Evolutionary conservation across 2,113 vertebrate genomes (phyloP).

Genomic region (Amblyornis subalaris): DNA sequence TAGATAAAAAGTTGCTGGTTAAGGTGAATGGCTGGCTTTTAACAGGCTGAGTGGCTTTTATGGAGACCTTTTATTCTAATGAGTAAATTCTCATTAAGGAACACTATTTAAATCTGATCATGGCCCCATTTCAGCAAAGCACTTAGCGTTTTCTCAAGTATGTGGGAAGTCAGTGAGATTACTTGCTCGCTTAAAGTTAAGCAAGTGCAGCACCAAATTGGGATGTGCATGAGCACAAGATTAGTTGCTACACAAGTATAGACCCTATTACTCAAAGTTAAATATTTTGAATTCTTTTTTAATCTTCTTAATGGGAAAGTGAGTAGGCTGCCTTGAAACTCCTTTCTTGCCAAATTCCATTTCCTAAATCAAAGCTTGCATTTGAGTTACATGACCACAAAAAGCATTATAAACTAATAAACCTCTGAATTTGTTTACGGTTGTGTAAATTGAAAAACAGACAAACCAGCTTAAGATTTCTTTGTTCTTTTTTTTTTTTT

Average conservation of each 20-base stretch:
- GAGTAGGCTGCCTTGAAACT: constrained; percentile 38
- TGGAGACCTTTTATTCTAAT: constrained; percentile 7
- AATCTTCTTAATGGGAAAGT: constrained; percentile 55
- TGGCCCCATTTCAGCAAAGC: constrained; percentile 38
- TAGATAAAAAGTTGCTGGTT: background rate
- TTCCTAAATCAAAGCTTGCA: constrained; percentile 45
- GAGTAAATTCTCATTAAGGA: constrained; percentile 24
- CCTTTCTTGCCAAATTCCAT: constrained; percentile 39
- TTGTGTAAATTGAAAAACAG: constrained; percentile 12
- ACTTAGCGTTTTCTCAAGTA: background rate
- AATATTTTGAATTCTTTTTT: constrained; percentile 60
- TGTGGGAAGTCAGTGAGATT: background rate
- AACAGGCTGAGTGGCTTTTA: background rate
- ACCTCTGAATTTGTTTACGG: constrained; percentile 36
- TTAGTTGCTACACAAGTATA: constrained; percentile 20
- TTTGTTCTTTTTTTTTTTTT: constrained; percentile 22
- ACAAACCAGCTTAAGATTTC: background rate
- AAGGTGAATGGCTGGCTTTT: background rate
- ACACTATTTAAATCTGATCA: constrained; percentile 7
- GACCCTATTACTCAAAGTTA: constrained; percentile 26
- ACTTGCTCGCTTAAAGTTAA: background rate
- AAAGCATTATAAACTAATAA: constrained; percentile 54
- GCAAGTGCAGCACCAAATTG: background rate
- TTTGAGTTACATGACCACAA: constrained; percentile 39
- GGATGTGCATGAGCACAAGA: constrained; percentile 33